Evolutionary conservation across 2,113 vertebrate species (phyloP).

Genomic region (Platanista minor): DNA sequence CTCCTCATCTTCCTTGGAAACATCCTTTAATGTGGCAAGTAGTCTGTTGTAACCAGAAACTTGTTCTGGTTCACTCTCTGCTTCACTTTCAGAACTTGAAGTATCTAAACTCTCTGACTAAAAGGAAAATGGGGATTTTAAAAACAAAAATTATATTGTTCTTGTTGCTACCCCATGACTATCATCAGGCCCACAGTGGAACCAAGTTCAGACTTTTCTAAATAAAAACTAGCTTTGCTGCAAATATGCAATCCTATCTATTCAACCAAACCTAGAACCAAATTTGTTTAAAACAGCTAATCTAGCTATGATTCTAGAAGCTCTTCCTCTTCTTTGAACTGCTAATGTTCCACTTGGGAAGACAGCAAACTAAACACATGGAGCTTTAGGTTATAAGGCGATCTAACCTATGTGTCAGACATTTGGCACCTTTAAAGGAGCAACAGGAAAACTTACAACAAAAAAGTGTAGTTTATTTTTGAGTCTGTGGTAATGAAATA

Average conservation of each 20-base stretch:
- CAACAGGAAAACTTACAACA: background rate
- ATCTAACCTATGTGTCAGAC: background rate
- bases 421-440: background rate
- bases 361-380: background rate
- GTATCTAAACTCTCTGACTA: slow-evolving; percentile 86
- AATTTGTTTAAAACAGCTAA: background rate
- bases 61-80: slow-evolving; percentile 84
- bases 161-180: background rate
- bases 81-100: slow-evolving; percentile 80
- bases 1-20: slow-evolving; percentile 78
- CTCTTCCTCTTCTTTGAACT: background rate
- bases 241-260: background rate
- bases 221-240: slow-evolving; percentile 8
- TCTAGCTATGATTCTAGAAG: background rate
- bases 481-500: background rate
- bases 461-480: background rate
- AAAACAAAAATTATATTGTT: background rate
- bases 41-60: slow-evolving; percentile 90
- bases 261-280: background rate
- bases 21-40: slow-evolving; percentile 87
- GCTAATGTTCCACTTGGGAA: background rate
- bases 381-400: background rate
- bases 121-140: slow-evolving; percentile 30
- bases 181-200: background rate
- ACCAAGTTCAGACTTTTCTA: background rate